Conservation (phyloP, 2,797 vertebrate species). For the Phalanger gymnotis region DNA sequence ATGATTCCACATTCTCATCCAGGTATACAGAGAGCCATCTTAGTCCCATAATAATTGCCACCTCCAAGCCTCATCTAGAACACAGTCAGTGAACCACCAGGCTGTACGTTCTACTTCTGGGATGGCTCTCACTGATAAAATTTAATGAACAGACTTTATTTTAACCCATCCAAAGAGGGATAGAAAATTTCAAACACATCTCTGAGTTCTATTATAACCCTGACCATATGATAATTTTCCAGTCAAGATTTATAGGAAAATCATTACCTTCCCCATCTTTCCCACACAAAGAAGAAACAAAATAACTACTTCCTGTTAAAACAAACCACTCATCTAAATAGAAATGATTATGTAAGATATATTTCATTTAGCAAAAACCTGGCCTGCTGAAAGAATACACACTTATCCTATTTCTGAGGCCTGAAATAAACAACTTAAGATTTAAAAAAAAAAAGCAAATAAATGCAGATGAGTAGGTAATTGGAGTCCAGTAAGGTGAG, state of each 20-base stretch:
- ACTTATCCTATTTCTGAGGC: background rate
- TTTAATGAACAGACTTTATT: background rate
- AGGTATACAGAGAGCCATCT: background rate
- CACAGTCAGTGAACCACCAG: background rate
- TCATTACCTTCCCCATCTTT: background rate
- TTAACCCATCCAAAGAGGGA: background rate
- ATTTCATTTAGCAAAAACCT: background rate
- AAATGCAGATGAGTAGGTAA: background rate
- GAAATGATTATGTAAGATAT: background rate
- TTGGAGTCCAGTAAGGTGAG: background rate
- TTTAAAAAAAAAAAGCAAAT: background rate
- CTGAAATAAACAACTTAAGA: background rate
- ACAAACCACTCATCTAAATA: background rate
- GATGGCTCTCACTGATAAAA: background rate
- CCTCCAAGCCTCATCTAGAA: background rate
- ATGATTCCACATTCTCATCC: background rate
- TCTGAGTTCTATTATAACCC: background rate
- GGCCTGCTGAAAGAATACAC: background rate
- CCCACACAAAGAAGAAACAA: background rate
- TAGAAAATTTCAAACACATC: background rate
- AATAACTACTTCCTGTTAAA: background rate
- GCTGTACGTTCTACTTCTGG: background rate
- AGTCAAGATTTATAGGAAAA: background rate
- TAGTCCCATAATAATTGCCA: background rate
- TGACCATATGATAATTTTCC: background rate